Percentiles rank a stretch among this genome's conserved stretches.
Evolutionary conservation across 1,140 invertebrate species (phyloP).

Genomic region (Euwallacea fornicatus): DNA sequence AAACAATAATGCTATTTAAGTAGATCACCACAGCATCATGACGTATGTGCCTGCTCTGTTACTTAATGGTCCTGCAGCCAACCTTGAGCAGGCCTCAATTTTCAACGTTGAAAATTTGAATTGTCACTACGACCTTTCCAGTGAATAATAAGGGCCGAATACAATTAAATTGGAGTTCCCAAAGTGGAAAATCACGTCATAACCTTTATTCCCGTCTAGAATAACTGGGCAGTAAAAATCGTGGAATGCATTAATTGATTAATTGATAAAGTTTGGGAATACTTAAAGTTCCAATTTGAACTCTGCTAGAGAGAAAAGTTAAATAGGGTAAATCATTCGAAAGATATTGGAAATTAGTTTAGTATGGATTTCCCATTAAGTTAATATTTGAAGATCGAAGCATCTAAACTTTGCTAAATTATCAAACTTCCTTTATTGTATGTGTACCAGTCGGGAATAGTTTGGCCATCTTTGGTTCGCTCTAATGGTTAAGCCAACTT

Average conservation of each 20-base stretch:
- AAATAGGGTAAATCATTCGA: constrained; percentile 26
- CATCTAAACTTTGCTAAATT: constrained; percentile 23
- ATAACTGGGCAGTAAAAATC: constrained; percentile 15
- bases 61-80: no score
- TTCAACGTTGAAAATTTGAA: no score
- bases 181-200: constrained; percentile 17
- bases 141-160: no score
- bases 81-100: no score
- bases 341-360: constrained; percentile 22
- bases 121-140: no score
- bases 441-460: constrained; percentile 3
- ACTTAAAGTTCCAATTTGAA: constrained; percentile 22
- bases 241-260: constrained; percentile 29
- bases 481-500: constrained; percentile 4
- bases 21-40: no score
- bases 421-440: constrained; percentile 22
- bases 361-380: constrained; percentile 23
- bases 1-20: no score
- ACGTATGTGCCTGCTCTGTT: no score
- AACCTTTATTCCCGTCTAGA: constrained; percentile 11
- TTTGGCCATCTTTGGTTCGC: constrained; percentile 1
- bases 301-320: constrained; percentile 21
- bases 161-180: background rate
- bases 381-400: constrained; percentile 25
- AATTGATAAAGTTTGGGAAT: constrained; percentile 27